phyloP scores from a whole-genome alignment of 2,113 vertebrate genomes.

The Puffinus mauretanicus region DNA sequence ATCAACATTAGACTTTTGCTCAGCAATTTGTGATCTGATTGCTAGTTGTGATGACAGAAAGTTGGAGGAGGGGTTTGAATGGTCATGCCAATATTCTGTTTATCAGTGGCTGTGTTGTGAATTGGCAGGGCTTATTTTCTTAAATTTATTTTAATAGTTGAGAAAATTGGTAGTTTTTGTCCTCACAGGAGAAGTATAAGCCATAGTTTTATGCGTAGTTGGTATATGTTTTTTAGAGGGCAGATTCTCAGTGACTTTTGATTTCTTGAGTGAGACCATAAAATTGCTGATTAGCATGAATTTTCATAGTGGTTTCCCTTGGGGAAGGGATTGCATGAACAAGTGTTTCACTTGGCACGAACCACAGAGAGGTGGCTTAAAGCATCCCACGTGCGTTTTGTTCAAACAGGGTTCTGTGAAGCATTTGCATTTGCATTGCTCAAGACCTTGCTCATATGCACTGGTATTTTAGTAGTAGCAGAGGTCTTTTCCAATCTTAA shows the following conservation, averaged over 20 bases:
- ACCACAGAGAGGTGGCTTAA: not conserved
- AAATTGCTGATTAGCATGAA: not conserved
- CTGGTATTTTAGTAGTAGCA: not conserved
- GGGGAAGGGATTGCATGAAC: not conserved
- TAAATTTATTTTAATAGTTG: not conserved
- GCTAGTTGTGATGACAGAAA: not conserved
- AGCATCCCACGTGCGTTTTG: not conserved
- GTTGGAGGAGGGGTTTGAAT: not conserved
- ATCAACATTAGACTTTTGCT: not conserved
- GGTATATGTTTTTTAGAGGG: not conserved
- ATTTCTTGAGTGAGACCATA: not conserved
- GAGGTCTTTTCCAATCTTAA: no score
- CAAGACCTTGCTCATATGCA: not conserved
- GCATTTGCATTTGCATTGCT: not conserved
- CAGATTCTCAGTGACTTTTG: not conserved
- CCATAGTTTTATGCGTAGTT: not conserved
- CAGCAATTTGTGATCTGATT: not conserved
- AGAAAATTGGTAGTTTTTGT: not conserved
- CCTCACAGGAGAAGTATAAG: not conserved
- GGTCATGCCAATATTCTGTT: not conserved
- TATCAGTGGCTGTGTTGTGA: not conserved
- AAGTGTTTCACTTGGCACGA: not conserved
- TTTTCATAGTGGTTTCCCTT: not conserved
- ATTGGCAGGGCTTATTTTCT: not conserved
- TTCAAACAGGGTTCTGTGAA: not conserved